phyloP scores from a whole-genome alignment of 2,888 invertebrate species.

The Deilephila elpenor region DNA sequence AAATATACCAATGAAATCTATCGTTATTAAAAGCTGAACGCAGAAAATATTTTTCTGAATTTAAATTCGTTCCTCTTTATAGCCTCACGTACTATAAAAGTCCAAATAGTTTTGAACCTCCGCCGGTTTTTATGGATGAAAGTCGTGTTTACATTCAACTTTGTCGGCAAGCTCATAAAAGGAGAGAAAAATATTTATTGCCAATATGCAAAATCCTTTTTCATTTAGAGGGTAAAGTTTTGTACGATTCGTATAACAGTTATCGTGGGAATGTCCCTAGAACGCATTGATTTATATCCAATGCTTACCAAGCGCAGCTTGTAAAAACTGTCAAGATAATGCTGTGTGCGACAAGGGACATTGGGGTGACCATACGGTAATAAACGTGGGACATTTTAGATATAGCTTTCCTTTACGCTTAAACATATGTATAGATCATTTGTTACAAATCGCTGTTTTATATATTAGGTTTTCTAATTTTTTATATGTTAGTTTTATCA shows the following conservation, averaged over 20 bases:
- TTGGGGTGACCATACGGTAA: neutral
- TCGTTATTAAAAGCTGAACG: no score
- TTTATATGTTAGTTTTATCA: no score
- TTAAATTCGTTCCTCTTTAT: neutral
- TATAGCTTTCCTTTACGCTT: no score
- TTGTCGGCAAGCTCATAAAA: neutral
- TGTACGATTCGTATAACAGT: conserved; percentile 21
- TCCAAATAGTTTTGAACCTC: neutral
- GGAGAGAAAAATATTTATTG: neutral
- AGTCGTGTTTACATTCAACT: conserved; percentile 3
- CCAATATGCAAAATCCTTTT: conserved; percentile 10
- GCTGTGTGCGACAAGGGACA: conserved; percentile 38
- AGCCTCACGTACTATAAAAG: neutral
- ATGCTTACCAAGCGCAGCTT: conserved; percentile 39
- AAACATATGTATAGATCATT: no score
- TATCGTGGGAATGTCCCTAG: conserved; percentile 33
- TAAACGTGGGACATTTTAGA: neutral
- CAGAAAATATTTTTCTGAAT: neutral
- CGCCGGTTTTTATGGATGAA: neutral
- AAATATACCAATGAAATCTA: no score
- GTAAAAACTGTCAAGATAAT: conserved; percentile 42
- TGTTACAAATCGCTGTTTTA: no score
- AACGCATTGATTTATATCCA: conserved; percentile 41
- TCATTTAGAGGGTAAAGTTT: conserved; percentile 26
- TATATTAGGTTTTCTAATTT: no score